Evolutionary conservation across 2,113 vertebrate genomes (phyloP), one percentile per base, ranked within the genome.

Genomic region (Psephotus haematonotus): DNA sequence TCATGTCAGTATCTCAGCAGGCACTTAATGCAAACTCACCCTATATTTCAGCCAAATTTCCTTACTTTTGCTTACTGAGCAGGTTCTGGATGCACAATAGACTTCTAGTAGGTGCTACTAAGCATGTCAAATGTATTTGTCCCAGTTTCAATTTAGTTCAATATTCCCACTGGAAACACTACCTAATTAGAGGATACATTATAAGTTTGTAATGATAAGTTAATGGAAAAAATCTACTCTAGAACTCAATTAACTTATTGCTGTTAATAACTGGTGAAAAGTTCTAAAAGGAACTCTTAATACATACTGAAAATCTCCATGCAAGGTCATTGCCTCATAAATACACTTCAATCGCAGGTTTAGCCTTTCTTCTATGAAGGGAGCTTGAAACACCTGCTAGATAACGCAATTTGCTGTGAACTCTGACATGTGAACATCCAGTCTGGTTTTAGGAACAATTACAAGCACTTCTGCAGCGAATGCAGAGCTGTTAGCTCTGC

Each of bases 151-250:
- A 94, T 95, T 97, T 86, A 86, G 43, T 67, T 57, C 76, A 86
- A 68, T 75, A 93, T 85, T 94, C 50, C 92, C 85, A 94, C 59
- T 86, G 95, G 93, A 94, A 95, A 90, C 31, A 59, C 31, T 85
- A 33, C 27, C 53, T 96, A 96, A 97, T 97, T 97, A 95, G 47
- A 84, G 46, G 22, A 95, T 95, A 77, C 79, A 68, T 95, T 98
- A 82, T 87, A 91, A 96, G 74, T 83, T 72, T 50, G 76, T 92
- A 90, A 94, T 77, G 63, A 70, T 90, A 94, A 94, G 25, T 92
- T 95, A 95, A 86, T 94, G n/a, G 50, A 96, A 88, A 95, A 95
- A 68, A 85, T 68, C 47, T 71, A 83, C 78, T 68, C 67, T 60
- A 91, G 22, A 88, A 95, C 33, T 88, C 68, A 49, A 81, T 74